Base-by-base conservation (phyloP, 2,888 invertebrate species). In the Nyleta sp. region DNA sequence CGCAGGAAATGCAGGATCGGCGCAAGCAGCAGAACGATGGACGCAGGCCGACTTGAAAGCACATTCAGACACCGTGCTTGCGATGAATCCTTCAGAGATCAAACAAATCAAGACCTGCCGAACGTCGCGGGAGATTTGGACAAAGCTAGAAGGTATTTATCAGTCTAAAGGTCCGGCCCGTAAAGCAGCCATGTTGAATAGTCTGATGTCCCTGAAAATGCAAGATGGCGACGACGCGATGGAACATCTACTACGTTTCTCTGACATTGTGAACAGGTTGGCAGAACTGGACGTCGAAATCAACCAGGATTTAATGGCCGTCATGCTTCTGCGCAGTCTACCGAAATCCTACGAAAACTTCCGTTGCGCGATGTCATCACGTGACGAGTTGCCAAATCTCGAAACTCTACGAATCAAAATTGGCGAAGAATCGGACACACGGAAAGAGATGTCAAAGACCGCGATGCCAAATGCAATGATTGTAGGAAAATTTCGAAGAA, bases 291-390 rank as follows among this genome's bases (percentile, higher is more conserved):
- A 55, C 7, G 24, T 67, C 13, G 20, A 18, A 5, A 38, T 67
- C 17, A 42, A 67, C 17, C 5, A 46, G 4, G 67, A 67, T 5
- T 13, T 67, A 15, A 22, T 67, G 6, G 35, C 17, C 1, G 44
- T 67, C 8, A 31, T 55, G 17, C 17, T 68, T 1, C 10, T 57
- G 13, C 10, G 57, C 0, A 68, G 68, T 31, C n/a, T 68, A 5
- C 57, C 68, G 15, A 48, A 68, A 8, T 8, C 3, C 0, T 57
- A 13, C 20, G 68, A 57, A 7, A 68, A 57, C 35, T 68, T 68
- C 22, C 48, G 57, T 1, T 57, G 48, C 18, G 48, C 53, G 8
- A 65, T 65, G 15, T 28, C 17, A 10, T 24, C 64, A 0, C 24
- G 64, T 0, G 64, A 64, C 10, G 46, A 67, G 10, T 22, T 67